Evolutionary conservation across 2,888 invertebrate species (phyloP), one percentile per base, ranked within the genome.

Genomic region (Aphrophora alni): DNA sequence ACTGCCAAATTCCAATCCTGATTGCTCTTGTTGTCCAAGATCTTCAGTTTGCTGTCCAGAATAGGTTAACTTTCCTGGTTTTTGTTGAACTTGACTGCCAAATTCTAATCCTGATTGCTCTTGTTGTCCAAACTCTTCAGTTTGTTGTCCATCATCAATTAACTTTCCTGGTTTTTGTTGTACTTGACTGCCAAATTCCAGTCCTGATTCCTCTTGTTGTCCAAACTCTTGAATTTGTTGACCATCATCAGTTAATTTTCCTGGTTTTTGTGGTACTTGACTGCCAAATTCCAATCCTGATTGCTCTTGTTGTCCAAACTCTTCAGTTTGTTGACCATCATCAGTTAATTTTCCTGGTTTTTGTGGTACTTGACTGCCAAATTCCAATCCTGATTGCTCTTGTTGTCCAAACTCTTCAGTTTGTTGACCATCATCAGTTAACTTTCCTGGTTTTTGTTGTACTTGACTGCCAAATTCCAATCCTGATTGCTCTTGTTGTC

Each of bases 21-120:
- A 81, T 81, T 44, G 44, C 2, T 14, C 5, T 59, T 86, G 85
- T n/a, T 86, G 85, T 21, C 78, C 84, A n/a, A 86, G 85, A 79
- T 86, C 79, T 25, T 81, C 81, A 71, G 74, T 75, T 73, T 80
- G 59, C 33, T 69, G 77, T 17, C 21, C 27, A 21, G 21, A 59
- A 10, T 69, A 38, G 59, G 69, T 33, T 25, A 28, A 80, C 38
- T 68, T 38, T 28, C 10, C 51, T 17, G 74, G 70, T 75, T 38
- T 25, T 21, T 59, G 59, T 24, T 73, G 24, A 25, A 17, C 70
- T 71, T 75, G 70, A n/a, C 38, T 17, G 7, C 33, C 68, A 33
- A 76, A 71, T 71, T 51, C 72, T 27, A 38, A 71, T 27, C 33
- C 83, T 26, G 77, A 76, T 80, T 83, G 83, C 21, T 59, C 21